Evolutionary conservation across 2,113 vertebrate genomes (phyloP), one percentile per base, ranked within the genome.

Genomic region (Spilogale gracilis): DNA sequence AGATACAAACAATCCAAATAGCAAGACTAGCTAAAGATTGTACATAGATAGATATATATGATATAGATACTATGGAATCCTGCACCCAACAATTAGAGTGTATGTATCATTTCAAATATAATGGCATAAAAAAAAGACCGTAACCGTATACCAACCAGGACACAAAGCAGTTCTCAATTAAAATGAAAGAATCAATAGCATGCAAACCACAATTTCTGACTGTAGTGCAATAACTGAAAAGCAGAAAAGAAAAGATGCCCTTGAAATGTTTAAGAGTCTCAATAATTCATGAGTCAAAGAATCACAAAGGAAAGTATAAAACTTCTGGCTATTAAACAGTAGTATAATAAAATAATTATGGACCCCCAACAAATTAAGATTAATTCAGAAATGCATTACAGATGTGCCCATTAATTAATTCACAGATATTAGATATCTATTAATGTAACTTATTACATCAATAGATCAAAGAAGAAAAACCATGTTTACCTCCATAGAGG

Each of bases 241-340:
- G 54, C 67, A 97, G 50, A 89, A 93, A 74, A 85, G 58, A 52
- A 79, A 82, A 97, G 63, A 52, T 38, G 50, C 18, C 38, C 94
- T 97, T 93, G 81, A 91, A 93, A 91, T 85, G 78, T 80, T 85
- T 96, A 56, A 88, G n/a, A 93, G 32, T 85, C 78, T 96, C 89
- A 97, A 95, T 97, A 94, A 93, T 97, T 97, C 58, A 97, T 83
- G 48, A 78, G 32, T 76, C 71, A 94, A 94, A 89, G 63, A 97
- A 79, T 95, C 80, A 95, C 67, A 96, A 81, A 97, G 32, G 83
- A 85, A 92, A 97, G 80, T 67, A 80, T 69, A 87, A 90, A 96
- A 93, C 45, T 83, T 94, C 81, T 27, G 52, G 63, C 27, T 88
- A 81, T 63, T 88, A 92, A 95, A 88, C 30, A 92, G 58, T 48